Percentiles rank a stretch among this genome's conserved stretches.
phyloP scores from a whole-genome alignment of 2,888 invertebrate genomes.

The Amaurobius ferox region DNA sequence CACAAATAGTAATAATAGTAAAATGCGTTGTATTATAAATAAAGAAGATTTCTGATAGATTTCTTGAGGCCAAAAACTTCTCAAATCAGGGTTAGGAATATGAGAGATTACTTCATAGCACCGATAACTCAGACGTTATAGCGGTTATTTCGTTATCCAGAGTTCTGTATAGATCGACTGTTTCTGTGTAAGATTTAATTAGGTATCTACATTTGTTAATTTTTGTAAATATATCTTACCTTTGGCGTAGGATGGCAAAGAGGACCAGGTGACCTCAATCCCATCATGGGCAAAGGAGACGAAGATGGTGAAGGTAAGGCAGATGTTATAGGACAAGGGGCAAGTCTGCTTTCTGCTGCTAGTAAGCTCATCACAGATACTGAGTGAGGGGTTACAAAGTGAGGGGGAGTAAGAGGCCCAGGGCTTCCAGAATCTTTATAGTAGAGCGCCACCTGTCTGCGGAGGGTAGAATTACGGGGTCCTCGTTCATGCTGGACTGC shows the following conservation, averaged over 20 bases:
- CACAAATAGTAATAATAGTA: too few relatives aligned
- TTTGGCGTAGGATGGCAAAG: conserved; percentile 79
- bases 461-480: conserved; percentile 94
- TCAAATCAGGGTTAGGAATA: too few relatives aligned
- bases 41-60: too few relatives aligned
- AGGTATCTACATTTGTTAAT: too few relatives aligned
- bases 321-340: conserved; percentile 7
- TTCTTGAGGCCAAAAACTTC: too few relatives aligned
- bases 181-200: too few relatives aligned
- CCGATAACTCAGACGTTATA: neutral
- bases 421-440: conserved; percentile 81
- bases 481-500: conserved; percentile 99
- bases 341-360: neutral
- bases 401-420: conserved; percentile 18
- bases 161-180: too few relatives aligned
- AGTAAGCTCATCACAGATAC: neutral
- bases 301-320: conserved; percentile 11
- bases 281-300: conserved; percentile 62
- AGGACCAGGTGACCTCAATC: conserved; percentile 50
- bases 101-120: too few relatives aligned
- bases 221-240: conserved; percentile 76
- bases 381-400: neutral
- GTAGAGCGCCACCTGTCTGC: conserved; percentile 93
- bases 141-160: too few relatives aligned
- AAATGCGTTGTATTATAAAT: too few relatives aligned